These are phyloP conservation scores for Platichthys stellatus DNA, from an alignment of 2,113 vertebrate genomes.

Conservation along the genomic window DNA sequence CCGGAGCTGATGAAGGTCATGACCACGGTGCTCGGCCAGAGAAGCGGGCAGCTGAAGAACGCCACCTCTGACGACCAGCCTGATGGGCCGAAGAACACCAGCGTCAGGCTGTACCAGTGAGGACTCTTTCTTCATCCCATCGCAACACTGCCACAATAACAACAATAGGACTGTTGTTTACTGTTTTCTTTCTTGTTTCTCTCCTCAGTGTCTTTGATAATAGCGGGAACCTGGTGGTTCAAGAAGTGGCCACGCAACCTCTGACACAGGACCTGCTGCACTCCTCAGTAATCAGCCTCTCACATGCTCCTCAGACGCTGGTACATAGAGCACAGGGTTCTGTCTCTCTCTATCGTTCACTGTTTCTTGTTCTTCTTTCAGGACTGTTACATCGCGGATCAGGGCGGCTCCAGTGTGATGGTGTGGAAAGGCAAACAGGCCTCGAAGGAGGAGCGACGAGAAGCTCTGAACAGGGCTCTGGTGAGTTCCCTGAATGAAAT, in stretches of 20 bases:
- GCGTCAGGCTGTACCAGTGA: constrained; percentile 89
- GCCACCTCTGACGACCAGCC: constrained; percentile 77
- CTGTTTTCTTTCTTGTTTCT: background rate
- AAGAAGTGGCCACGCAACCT: constrained; percentile 89
- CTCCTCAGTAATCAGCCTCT: constrained; percentile 81
- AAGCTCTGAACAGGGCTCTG: constrained; percentile 87
- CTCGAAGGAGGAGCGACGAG: constrained; percentile 82
- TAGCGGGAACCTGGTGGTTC: constrained; percentile 85
- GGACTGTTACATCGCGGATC: constrained; percentile 91
- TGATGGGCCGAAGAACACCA: constrained; percentile 75
- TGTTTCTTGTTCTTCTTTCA: constrained; percentile 51
- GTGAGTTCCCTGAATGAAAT: constrained; percentile 73
- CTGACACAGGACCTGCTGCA: constrained; percentile 89
- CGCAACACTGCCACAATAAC: background rate
- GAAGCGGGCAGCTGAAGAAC: constrained; percentile 74
- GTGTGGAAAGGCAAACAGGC: constrained; percentile 92
- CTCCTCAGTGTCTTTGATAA: constrained; percentile 86
- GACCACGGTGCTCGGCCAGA: constrained; percentile 85
- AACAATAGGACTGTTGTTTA: too few relatives aligned
- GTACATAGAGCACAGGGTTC: background rate
- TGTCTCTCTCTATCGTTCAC: background rate
- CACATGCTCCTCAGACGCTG: background rate
- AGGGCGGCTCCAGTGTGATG: constrained; percentile 86
- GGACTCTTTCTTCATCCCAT: background rate
- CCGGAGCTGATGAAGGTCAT: constrained; percentile 89